phyloP scores from a whole-genome alignment of 2,888 invertebrate species.

The Tribolium freemani region DNA sequence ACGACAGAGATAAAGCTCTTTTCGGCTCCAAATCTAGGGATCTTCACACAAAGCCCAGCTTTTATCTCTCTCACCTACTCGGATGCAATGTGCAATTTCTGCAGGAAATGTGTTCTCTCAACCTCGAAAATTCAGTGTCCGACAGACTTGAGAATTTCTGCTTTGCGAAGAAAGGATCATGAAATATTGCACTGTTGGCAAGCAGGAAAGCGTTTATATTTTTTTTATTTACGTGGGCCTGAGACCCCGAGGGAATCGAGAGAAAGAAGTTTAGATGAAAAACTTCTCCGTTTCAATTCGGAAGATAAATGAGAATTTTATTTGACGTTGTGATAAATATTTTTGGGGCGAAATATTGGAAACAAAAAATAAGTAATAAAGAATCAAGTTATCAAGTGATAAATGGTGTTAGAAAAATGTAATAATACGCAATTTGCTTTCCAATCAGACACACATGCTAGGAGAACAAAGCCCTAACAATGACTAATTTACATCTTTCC shows the following conservation, averaged over 20 bases:
- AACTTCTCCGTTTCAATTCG: neutral
- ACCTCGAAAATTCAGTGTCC: neutral
- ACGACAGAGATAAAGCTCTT: neutral
- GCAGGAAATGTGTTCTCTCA: neutral
- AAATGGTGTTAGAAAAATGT: too few relatives aligned
- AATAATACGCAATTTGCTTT: neutral
- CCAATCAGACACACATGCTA: neutral
- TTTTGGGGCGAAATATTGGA: neutral
- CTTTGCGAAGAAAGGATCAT: neutral
- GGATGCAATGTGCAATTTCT: neutral
- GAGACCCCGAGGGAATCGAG: neutral
- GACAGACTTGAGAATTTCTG: neutral
- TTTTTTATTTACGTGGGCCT: neutral
- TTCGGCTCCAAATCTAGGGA: neutral
- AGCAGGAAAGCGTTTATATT: neutral
- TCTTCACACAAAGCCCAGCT: neutral
- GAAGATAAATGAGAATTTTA: neutral
- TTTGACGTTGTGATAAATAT: neutral
- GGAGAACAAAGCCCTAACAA: neutral
- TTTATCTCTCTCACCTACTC: neutral
- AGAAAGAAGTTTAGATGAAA: neutral
- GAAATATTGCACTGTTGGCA: neutral
- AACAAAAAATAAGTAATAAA: neutral
- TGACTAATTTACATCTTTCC: neutral
- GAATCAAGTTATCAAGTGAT: too few relatives aligned